Percentiles rank a stretch among this genome's conserved stretches.
These are phyloP conservation scores for Mythimna lalbum DNA, from an alignment of 2,888 invertebrate genomes.

Conservation along the genomic window DNA sequence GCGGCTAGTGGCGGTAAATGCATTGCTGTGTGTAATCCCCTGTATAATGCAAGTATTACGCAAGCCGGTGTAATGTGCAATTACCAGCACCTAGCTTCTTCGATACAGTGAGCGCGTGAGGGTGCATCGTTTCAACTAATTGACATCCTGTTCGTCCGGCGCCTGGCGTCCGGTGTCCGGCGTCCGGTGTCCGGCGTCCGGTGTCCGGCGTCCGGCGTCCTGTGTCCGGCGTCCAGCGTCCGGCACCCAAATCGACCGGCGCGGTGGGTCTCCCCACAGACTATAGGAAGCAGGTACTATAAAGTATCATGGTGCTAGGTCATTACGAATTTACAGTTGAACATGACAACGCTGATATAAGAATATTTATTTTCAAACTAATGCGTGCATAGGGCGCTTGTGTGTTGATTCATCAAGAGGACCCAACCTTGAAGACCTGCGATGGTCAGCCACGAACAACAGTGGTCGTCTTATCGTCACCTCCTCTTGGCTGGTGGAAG, in stretches of 20 bases:
- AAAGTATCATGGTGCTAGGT: neutral
- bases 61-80: neutral
- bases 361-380: no score
- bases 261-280: neutral
- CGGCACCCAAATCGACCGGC: neutral
- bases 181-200: neutral
- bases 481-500: neutral
- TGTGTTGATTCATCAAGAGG: no score
- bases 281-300: neutral
- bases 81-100: neutral
- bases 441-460: no score
- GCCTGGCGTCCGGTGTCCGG: neutral
- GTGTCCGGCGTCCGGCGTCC: neutral
- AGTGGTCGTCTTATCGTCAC: neutral
- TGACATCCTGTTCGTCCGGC: neutral
- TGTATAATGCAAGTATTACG: no score
- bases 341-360: neutral
- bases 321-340: neutral
- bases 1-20: conserved; percentile 6
- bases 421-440: no score
- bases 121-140: neutral
- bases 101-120: neutral
- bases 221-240: neutral
- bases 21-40: neutral
- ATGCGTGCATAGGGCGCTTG: no score